Conservation (phyloP, 2,888 invertebrate genomes). For the Caradrina clavipalpis region DNA sequence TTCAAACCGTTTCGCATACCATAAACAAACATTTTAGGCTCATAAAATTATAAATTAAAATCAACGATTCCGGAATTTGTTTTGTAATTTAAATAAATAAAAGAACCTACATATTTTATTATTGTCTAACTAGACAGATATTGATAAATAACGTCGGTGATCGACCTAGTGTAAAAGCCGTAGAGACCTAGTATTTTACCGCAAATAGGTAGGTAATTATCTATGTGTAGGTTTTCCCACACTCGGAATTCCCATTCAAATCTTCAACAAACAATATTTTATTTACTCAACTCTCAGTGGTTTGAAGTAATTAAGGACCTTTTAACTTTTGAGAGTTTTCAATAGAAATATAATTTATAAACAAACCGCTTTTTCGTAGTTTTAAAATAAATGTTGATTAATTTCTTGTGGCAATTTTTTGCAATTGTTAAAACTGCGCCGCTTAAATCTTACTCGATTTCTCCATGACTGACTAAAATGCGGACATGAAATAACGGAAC, state of each 20-base stretch:
- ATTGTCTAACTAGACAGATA: slow-evolving; percentile 1
- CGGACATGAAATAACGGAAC: neutral
- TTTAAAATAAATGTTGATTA: no score
- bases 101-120: neutral
- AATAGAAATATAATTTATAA: neutral
- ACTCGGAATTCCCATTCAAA: slow-evolving; percentile 50
- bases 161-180: slow-evolving; percentile 4
- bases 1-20: slow-evolving; percentile 43
- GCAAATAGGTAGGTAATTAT: neutral
- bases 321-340: slow-evolving; percentile 15
- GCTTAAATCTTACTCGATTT: no score
- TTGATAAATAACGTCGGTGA: slow-evolving; percentile 8
- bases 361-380: no score
- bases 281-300: slow-evolving; percentile 32
- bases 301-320: slow-evolving; percentile 36
- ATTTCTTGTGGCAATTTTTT: no score
- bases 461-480: neutral
- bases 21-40: slow-evolving; percentile 22
- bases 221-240: slow-evolving; percentile 48
- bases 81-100: slow-evolving; percentile 32
- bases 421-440: no score
- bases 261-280: slow-evolving; percentile 22
- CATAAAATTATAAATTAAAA: slow-evolving; percentile 45
- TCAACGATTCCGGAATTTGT: slow-evolving; percentile 22
- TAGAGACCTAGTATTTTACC: slow-evolving; percentile 23